Base-by-base conservation (phyloP, 1,140 invertebrate species). In the Zophobas morio region DNA sequence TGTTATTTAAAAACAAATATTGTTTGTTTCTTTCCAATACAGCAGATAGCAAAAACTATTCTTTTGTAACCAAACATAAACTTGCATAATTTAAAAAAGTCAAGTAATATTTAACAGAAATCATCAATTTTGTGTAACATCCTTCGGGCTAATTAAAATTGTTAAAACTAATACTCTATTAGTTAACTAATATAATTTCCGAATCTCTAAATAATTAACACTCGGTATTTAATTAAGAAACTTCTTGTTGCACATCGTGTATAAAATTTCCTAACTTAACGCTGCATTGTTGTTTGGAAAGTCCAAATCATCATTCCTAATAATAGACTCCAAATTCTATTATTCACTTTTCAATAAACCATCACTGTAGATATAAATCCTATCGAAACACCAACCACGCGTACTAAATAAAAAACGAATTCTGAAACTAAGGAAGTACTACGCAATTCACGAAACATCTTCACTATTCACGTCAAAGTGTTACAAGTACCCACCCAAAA, bases 401-500 rank as follows among this genome's bases (percentile, higher is more conserved):
- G 57, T 66, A 20, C 1, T 32, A 66, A 66, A 40, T 66, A 36
- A 40, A 20, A 46, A 60, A 39, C 2, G 6, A 20, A 51, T 20
- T 46, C 35, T 32, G 60, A 20, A 32, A 46, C 20, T 39, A 42
- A 57, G 60, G 60, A 66, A 66, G 60, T 66, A 8, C 35, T 66
- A 4, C 42, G 42, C 3, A 6, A 53, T 53, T 60, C 34, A 60
- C 60, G 42, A 51, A 51, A 20, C 42, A 46, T 46, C 8, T 46
- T 46, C 8, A 46, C 42, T 8, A 46, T 46, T 46, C 42, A 35
- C 53, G 33, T 54, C 32, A 54, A n/a, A 54, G 32, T 34, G 53
- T 54, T 54, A 51, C 33, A 51, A 51, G 53, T 42, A 42, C 60
- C 36, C 60, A 40, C 60, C 60, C 60, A 66, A 66, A 66, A 42